These are phyloP conservation scores for Drosophila subsilvestris DNA, from an alignment of 2,888 invertebrate species.

Conservation along the genomic window DNA sequence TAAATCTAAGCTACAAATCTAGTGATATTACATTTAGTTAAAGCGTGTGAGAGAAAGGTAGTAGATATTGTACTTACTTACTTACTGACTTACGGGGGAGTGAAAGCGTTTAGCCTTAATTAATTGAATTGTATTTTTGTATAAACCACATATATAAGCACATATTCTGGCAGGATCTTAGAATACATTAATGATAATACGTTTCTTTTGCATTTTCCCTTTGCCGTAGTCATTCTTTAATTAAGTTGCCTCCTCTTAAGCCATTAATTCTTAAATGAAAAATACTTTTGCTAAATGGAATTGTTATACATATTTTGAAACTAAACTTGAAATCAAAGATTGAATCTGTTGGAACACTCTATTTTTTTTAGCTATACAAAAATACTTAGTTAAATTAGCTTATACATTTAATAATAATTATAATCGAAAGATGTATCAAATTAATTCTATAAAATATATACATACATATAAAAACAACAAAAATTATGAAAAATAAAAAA, in stretches of 20 bases:
- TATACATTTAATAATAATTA: constrained; percentile 29
- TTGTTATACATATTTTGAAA: constrained; percentile 3
- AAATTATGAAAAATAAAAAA: neutral
- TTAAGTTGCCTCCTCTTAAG: constrained; percentile 10
- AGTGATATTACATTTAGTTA: constrained; percentile 81
- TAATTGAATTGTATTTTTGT: constrained; percentile 49
- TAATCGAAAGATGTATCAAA: constrained; percentile 14
- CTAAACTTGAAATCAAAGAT: neutral
- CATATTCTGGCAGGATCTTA: neutral
- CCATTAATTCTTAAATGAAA: constrained; percentile 5
- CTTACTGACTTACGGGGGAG: neutral
- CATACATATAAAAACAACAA: constrained; percentile 14
- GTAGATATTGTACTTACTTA: too few relatives aligned
- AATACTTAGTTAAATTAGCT: constrained; percentile 32
- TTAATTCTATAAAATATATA: constrained; percentile 33
- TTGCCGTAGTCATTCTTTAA: constrained; percentile 38
- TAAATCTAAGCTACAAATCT: constrained; percentile 77
- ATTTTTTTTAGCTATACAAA: constrained; percentile 24
- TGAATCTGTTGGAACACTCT: constrained; percentile 14
- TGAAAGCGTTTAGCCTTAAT: constrained; percentile 41
- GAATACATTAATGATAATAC: constrained; percentile 11
- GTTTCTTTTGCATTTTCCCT: constrained; percentile 32
- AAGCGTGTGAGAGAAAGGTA: constrained; percentile 21
- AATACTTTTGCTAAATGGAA: constrained; percentile 6
- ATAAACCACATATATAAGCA: neutral